Evolutionary conservation across 2,797 vertebrate genomes (phyloP).

Genomic region (Ataeniobius toweri): DNA sequence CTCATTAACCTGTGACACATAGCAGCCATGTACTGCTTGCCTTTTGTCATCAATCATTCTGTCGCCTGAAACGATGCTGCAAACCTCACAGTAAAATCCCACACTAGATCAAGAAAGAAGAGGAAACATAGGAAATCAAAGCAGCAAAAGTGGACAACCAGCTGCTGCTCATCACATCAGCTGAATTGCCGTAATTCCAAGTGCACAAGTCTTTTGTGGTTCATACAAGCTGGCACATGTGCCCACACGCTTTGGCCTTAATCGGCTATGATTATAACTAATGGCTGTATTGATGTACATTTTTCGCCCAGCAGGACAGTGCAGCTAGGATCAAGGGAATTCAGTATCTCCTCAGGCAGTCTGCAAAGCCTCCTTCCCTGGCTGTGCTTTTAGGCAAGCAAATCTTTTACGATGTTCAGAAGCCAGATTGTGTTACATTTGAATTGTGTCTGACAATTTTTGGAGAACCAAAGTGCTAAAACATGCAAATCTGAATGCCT

Average conservation of each 20-base stretch:
- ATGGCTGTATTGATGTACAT: conserved; percentile 86
- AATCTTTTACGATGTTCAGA: background rate
- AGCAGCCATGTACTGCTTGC: conserved; percentile 48
- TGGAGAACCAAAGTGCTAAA: background rate
- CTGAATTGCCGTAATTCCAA: conserved; percentile 22
- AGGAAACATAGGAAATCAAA: conserved; percentile 25
- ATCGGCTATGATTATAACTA: conserved; percentile 87
- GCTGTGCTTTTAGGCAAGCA: conserved; percentile 17
- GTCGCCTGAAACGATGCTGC: conserved; percentile 35
- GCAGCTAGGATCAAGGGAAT: conserved; percentile 87
- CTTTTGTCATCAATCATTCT: conserved; percentile 56
- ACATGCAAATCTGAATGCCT: background rate
- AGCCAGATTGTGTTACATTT: background rate
- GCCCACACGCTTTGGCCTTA: conserved; percentile 74
- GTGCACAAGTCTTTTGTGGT: conserved; percentile 20
- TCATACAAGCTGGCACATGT: conserved; percentile 42
- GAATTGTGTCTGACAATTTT: background rate
- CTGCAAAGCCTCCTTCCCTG: conserved; percentile 72
- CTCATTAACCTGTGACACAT: conserved; percentile 60
- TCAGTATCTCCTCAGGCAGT: conserved; percentile 82
- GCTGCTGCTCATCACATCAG: conserved; percentile 18
- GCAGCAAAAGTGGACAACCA: conserved; percentile 10
- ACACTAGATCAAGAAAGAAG: conserved; percentile 1
- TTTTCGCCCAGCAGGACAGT: conserved; percentile 85
- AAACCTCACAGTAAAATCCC: conserved; percentile 29